phyloP scores from a whole-genome alignment of 2,888 invertebrate genomes.

The Spilarctia lutea region DNA sequence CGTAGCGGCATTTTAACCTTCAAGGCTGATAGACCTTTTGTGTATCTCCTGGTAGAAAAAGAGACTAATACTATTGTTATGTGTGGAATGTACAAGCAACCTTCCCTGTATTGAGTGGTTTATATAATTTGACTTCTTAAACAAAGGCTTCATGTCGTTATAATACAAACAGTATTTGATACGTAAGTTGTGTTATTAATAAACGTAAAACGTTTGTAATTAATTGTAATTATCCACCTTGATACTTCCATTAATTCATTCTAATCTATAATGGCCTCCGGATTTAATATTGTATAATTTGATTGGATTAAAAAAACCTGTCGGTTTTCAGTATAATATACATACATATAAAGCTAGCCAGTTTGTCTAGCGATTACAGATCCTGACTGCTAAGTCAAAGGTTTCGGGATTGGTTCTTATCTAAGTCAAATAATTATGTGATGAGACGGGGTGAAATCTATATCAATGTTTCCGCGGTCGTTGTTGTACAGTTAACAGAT shows the following conservation, averaged over 20 bases:
- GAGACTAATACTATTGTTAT: slow-evolving; percentile 78
- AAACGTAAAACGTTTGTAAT: background rate
- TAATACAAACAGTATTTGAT: background rate
- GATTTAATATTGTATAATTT: background rate
- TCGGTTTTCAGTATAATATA: background rate
- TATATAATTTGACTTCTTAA: background rate
- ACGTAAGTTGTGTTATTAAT: background rate
- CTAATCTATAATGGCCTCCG: background rate
- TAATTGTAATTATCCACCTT: background rate
- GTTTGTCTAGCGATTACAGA: background rate
- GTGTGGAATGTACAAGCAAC: slow-evolving; percentile 75
- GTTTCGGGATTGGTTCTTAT: background rate
- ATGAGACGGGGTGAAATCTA: too few relatives aligned
- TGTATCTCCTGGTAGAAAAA: slow-evolving; percentile 89
- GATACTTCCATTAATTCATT: background rate
- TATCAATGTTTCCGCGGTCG: too few relatives aligned
- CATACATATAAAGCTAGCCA: background rate
- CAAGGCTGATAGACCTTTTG: slow-evolving; percentile 88
- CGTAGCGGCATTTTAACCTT: slow-evolving; percentile 86
- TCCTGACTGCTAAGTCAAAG: background rate
- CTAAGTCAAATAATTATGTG: too few relatives aligned
- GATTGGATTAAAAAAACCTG: background rate
- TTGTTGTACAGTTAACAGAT: too few relatives aligned
- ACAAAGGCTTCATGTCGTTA: background rate
- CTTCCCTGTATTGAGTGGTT: slow-evolving; percentile 66